phyloP scores from a whole-genome alignment of 2,888 invertebrate species.

The Psylliodes chrysocephalus region DNA sequence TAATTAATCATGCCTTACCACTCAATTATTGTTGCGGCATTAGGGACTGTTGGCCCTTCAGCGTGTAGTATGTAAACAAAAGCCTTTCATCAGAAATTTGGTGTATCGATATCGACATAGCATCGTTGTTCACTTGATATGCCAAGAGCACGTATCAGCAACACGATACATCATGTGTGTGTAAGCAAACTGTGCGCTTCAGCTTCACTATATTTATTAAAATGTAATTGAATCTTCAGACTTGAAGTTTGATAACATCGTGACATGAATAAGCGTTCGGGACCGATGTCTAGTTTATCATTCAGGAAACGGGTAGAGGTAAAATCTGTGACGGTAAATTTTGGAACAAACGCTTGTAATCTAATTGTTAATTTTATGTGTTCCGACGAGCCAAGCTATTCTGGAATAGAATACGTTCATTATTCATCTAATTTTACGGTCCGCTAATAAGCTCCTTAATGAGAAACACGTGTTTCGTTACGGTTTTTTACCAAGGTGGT shows the following conservation, averaged over 20 bases:
- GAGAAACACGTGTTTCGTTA: too few relatives aligned
- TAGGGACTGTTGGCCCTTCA: slow-evolving; percentile 16
- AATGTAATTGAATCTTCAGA: slow-evolving; percentile 31
- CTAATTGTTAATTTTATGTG: not conserved
- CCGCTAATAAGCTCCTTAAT: too few relatives aligned
- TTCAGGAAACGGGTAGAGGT: slow-evolving; percentile 2
- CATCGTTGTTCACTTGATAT: slow-evolving; percentile 23
- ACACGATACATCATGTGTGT: slow-evolving; percentile 32
- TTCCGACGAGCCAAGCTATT: not conserved
- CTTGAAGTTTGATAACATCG: slow-evolving; percentile 30
- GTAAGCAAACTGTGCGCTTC: slow-evolving; percentile 26
- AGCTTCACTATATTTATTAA: slow-evolving; percentile 29
- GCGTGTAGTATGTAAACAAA: slow-evolving; percentile 11
- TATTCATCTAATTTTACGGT: too few relatives aligned
- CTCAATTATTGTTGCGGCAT: slow-evolving; percentile 1
- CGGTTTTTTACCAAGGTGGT: too few relatives aligned
- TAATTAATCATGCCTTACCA: not conserved
- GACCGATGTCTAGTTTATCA: slow-evolving; percentile 22
- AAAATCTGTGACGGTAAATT: not conserved
- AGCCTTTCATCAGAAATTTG: slow-evolving; percentile 23
- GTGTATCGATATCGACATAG: slow-evolving; percentile 18
- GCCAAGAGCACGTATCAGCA: slow-evolving; percentile 24
- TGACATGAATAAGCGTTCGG: slow-evolving; percentile 25
- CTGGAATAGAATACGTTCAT: too few relatives aligned
- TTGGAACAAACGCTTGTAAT: not conserved